Conservation (phyloP, 1,140 invertebrate species). For the Diorhabda carinulata region DNA sequence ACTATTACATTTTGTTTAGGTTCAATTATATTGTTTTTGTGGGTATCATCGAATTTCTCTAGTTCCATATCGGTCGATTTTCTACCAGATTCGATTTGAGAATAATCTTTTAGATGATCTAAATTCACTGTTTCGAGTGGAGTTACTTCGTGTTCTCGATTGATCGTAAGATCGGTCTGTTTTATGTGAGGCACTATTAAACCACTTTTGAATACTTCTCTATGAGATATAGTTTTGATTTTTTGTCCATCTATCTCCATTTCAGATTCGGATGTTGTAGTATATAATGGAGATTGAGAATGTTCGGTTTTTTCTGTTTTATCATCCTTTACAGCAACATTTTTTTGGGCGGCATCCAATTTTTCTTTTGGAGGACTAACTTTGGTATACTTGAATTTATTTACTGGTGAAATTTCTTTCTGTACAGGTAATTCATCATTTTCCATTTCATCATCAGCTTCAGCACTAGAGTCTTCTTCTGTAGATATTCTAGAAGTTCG, state of each 20-base stretch:
- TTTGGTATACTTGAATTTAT: conserved; percentile 45
- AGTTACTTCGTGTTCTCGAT: conserved; percentile 17
- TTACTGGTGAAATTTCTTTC: conserved; percentile 34
- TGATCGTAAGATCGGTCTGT: conserved; percentile 46
- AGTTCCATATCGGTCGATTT: conserved; percentile 40
- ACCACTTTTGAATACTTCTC: conserved; percentile 40
- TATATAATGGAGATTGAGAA: conserved; percentile 26
- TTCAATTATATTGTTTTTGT: conserved; percentile 16
- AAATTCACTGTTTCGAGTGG: background rate
- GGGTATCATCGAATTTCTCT: conserved; percentile 31
- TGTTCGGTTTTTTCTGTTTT: conserved; percentile 43
- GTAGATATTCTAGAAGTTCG: conserved; percentile 44
- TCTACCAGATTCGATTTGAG: conserved; percentile 20
- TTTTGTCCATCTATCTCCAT: conserved; percentile 48
- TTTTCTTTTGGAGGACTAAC: conserved; percentile 39
- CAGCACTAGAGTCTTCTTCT: conserved; percentile 58
- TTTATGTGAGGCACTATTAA: conserved; percentile 39
- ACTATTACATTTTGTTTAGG: background rate
- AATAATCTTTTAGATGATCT: background rate
- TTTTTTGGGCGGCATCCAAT: conserved; percentile 14
- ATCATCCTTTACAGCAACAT: conserved; percentile 32
- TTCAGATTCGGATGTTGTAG: conserved; percentile 45
- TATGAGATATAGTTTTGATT: conserved; percentile 45
- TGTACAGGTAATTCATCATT: conserved; percentile 50
- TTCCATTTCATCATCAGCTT: conserved; percentile 62